Conservation (phyloP, 2,888 invertebrate genomes). For the Ophion slaviceki region DNA sequence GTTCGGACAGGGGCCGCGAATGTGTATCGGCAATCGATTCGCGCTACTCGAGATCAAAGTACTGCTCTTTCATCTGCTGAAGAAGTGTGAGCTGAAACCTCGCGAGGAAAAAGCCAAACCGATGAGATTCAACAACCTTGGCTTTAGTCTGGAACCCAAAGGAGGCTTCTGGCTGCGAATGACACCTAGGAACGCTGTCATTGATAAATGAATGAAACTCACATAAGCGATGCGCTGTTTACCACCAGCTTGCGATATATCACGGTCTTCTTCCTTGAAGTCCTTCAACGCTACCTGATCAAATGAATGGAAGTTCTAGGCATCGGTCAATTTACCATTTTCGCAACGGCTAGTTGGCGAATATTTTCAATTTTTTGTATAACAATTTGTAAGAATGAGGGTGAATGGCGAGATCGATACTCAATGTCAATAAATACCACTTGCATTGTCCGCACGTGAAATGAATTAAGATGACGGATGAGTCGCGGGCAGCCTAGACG, state of each 20-base stretch:
- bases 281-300: too few relatives aligned
- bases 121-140: slow-evolving; percentile 43
- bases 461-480: too few relatives aligned
- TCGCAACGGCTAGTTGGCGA: too few relatives aligned
- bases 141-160: slow-evolving; percentile 56
- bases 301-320: too few relatives aligned
- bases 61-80: slow-evolving; percentile 66
- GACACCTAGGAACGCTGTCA: not conserved
- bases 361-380: too few relatives aligned
- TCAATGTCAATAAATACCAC: too few relatives aligned
- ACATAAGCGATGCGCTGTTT: not conserved
- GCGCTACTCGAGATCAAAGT: slow-evolving; percentile 69
- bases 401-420: too few relatives aligned
- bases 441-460: too few relatives aligned
- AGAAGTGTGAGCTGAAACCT: slow-evolving; percentile 59
- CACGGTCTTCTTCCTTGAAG: too few relatives aligned
- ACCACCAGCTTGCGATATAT: too few relatives aligned
- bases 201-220: not conserved
- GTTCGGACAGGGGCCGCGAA: slow-evolving; percentile 80
- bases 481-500: not conserved
- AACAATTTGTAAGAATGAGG: too few relatives aligned
- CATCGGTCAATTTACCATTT: too few relatives aligned
- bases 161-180: slow-evolving; percentile 70
- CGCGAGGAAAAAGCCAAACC: slow-evolving; percentile 63
- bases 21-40: slow-evolving; percentile 77